Percentiles rank a stretch among this genome's conserved stretches.
Evolutionary conservation across 2,113 vertebrate genomes (phyloP).

Genomic region (Cynopterus brachyotis): DNA sequence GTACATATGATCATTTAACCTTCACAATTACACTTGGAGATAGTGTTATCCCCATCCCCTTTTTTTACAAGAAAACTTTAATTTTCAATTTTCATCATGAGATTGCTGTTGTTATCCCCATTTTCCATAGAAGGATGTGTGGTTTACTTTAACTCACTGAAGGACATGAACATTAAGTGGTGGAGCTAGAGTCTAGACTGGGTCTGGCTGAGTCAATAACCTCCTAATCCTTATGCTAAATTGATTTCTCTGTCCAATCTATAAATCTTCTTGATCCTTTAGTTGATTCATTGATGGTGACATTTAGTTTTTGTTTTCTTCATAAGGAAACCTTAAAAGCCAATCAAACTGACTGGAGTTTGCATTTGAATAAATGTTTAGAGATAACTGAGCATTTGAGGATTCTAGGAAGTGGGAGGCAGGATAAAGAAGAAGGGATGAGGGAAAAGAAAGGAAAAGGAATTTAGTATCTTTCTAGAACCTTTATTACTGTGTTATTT

Average conservation of each 20-base stretch:
- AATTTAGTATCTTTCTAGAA: neutral
- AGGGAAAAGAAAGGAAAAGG: neutral
- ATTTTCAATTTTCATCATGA: too few species aligned
- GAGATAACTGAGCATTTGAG: neutral
- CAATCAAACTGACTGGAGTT: neutral
- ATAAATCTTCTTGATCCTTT: neutral
- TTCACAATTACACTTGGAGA: slow-evolving; percentile 4
- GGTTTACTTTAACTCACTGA: neutral
- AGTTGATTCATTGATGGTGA: slow-evolving; percentile 47
- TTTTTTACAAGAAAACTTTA: neutral
- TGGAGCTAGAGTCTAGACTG: neutral
- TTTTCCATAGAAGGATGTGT: neutral
- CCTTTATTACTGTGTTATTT: neutral
- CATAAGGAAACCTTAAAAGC: slow-evolving; percentile 14
- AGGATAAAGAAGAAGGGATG: neutral
- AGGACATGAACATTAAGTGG: neutral
- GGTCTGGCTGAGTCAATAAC: neutral
- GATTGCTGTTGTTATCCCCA: neutral
- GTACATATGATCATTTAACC: slow-evolving; percentile 4
- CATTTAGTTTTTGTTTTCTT: slow-evolving; percentile 45
- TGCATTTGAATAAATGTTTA: slow-evolving; percentile 5
- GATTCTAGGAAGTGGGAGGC: neutral
- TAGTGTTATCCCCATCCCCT: neutral
- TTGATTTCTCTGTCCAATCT: neutral
- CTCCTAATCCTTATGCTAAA: neutral